Evolutionary conservation across 1,140 invertebrate genomes (phyloP).

Genomic region (Zaprionus nigranus): DNA sequence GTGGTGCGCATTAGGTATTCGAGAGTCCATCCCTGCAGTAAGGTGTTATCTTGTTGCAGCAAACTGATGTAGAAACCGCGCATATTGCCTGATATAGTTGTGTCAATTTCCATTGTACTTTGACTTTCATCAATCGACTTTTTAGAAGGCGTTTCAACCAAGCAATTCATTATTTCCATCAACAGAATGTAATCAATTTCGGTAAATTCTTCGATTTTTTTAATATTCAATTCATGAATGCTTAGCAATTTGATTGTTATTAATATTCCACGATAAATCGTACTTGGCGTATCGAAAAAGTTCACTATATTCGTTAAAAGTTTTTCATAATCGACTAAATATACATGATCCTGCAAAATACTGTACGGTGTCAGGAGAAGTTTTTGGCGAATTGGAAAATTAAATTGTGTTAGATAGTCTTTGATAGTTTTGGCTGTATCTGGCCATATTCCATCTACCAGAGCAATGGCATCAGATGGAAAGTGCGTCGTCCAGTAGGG

Average conservation of each 20-base stretch:
- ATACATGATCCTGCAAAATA: background rate
- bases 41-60: background rate
- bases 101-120: background rate
- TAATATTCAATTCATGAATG: background rate
- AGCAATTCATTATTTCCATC: background rate
- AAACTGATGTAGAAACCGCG: background rate
- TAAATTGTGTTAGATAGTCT: too few relatives aligned
- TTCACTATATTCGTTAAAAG: background rate
- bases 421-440: background rate
- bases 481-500: background rate
- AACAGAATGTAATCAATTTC: background rate
- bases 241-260: too few relatives aligned
- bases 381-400: background rate
- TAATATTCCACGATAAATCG: too few relatives aligned
- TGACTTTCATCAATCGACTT: rapidly evolving
- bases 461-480: background rate
- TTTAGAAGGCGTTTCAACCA: background rate
- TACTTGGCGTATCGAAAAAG: too few relatives aligned
- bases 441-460: background rate
- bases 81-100: too few relatives aligned
- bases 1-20: background rate
- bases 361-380: background rate
- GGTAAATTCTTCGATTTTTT: background rate
- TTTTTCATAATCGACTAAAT: background rate
- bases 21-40: background rate